Base-by-base conservation (phyloP, 1,140 invertebrate genomes). In the Nautilus pompilius region DNA sequence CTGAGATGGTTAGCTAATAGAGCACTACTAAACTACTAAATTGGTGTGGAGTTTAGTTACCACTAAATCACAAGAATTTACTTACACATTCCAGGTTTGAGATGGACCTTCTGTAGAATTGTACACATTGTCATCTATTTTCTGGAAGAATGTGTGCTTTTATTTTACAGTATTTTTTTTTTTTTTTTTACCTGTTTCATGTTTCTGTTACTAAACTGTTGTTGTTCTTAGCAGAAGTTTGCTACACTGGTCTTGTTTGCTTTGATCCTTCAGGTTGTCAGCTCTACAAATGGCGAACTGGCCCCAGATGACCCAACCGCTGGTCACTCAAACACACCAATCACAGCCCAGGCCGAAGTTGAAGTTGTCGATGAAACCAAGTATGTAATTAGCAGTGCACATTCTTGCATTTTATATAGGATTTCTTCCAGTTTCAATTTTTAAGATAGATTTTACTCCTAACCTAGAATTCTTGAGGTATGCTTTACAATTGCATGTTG, bases 301-400 rank as follows among this genome's bases (percentile, higher is more conserved):
- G 93, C 91, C 57, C 90, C 91, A 71, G 95, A 97, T 83, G 95
- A 98, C 85, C 94, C 93, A 28, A 92, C 62, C 51, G 94, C 93
- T 72, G 95, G 93, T 58, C 94, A 96, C 84, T 96, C 93, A 77
- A 96, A 96, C 83, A 96, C 94, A 70, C 95, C 94, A 63, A 96
- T 97, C 79, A 95, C 93, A 65, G 58, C 93, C 65, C 71, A 72
- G 51, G 65, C 68, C 36, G 95, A 97, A 86, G 90, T 95, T 45
- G 95, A 97, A 81, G 90, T 94, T 54, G 80, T 82, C 32, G 84
- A 84, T 64, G 84, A 85, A 74, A 85, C 84, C 63, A 86, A 85
- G 85, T 86, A 82, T 70, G 83, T 79, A 32, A 17, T 51, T 53
- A 22, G 29, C 5, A 28, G 0, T 54, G 6, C 22, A 63, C 15